Conservation (phyloP, 2,888 invertebrate species). For the Rotaria macrura region DNA sequence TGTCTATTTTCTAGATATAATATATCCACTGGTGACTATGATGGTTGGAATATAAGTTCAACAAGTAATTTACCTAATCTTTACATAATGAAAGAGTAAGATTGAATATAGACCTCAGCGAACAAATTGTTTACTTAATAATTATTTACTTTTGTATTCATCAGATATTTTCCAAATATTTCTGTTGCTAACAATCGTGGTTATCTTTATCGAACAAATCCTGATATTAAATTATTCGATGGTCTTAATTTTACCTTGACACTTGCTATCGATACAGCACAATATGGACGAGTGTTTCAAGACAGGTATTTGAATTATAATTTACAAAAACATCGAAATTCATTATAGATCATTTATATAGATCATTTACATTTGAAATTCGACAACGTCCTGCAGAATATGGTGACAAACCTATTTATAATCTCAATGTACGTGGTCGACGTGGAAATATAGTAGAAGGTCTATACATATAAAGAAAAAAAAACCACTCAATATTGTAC, state of each 20-base stretch:
- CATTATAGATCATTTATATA: constrained; percentile 35
- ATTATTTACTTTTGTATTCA: not conserved
- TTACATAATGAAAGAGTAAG: not conserved
- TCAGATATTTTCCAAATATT: constrained; percentile 28
- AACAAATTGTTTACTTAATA: too few species aligned
- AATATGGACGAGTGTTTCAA: constrained; percentile 48
- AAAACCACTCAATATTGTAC: not conserved
- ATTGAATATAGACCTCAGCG: not conserved
- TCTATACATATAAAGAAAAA: not conserved
- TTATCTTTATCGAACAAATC: constrained; percentile 44
- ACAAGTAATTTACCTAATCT: constrained; percentile 35
- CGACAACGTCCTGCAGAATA: constrained; percentile 37
- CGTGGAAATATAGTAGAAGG: constrained; percentile 33
- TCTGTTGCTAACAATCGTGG: constrained; percentile 40
- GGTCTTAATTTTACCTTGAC: constrained; percentile 40
- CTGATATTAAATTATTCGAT: constrained; percentile 43
- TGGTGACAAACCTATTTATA: constrained; percentile 22
- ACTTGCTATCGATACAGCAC: constrained; percentile 48
- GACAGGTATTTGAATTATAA: constrained; percentile 41
- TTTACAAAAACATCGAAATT: not conserved
- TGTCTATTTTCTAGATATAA: constrained; percentile 44
- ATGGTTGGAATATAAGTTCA: constrained; percentile 40
- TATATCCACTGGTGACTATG: constrained; percentile 47
- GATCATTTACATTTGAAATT: constrained; percentile 45
- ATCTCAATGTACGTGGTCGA: constrained; percentile 33